phyloP scores from a whole-genome alignment of 2,888 invertebrate species.

The Oeneis ivallda region DNA sequence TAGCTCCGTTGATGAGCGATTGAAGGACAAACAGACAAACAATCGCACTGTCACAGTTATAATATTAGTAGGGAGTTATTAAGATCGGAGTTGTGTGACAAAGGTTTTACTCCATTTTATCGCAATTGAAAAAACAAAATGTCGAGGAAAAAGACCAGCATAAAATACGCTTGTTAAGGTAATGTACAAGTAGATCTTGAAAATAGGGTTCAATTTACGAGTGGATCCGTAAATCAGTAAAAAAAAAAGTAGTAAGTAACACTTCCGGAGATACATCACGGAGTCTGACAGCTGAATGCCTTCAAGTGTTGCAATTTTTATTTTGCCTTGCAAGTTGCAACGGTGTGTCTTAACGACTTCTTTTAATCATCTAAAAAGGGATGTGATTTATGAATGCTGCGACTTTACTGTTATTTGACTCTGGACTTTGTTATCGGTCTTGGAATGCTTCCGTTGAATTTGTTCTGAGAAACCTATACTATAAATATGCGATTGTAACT shows the following conservation, averaged over 20 bases:
- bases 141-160: not conserved
- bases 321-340: slow-evolving; percentile 18
- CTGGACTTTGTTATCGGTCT: too few relatives aligned
- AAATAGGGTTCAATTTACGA: slow-evolving; percentile 5
- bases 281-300: slow-evolving; percentile 68
- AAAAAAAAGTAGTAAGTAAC: slow-evolving; percentile 57
- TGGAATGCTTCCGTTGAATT: too few relatives aligned
- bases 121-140: too few relatives aligned
- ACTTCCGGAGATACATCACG: slow-evolving; percentile 68
- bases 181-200: not conserved
- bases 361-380: not conserved
- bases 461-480: too few relatives aligned
- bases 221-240: not conserved
- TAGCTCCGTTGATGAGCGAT: too few relatives aligned
- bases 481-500: too few relatives aligned
- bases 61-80: too few relatives aligned
- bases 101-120: too few relatives aligned
- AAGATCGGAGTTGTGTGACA: not conserved
- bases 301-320: slow-evolving; percentile 65
- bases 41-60: too few relatives aligned
- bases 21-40: too few relatives aligned
- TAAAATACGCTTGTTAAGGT: not conserved
- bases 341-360: slow-evolving; percentile 17
- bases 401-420: too few relatives aligned
- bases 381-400: not conserved